Conservation (phyloP, 53 echinoderm and acorn worm species). For the Apostichopus leukothele region DNA sequence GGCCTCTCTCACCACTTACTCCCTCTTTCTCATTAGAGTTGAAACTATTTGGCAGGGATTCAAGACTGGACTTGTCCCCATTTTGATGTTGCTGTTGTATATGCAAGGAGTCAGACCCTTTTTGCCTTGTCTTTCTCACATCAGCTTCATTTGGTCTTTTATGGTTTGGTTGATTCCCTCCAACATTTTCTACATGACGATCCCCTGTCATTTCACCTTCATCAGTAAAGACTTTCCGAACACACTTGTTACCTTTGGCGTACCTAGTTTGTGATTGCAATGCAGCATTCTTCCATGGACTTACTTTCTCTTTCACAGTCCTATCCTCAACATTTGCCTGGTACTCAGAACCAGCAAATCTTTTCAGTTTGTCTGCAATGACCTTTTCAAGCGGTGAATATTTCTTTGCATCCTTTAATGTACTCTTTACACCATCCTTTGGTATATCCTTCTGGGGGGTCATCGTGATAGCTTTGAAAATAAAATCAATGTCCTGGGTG, state of each 20-base stretch:
- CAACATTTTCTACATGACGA: not conserved
- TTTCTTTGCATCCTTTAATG: not conserved
- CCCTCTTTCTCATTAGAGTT: not conserved
- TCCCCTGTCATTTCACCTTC: not conserved
- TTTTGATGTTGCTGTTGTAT: too few relatives aligned
- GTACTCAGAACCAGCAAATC: not conserved
- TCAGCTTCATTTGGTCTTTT: not conserved
- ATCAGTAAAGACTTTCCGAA: conserved; percentile 23
- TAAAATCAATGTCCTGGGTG: conserved; percentile 36
- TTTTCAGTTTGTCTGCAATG: conserved; percentile 15
- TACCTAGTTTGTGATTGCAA: not conserved
- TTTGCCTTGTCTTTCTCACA: not conserved
- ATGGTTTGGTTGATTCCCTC: not conserved
- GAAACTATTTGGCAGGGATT: not conserved
- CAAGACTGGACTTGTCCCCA: too few relatives aligned
- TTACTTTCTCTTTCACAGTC: not conserved
- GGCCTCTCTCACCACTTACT: not conserved
- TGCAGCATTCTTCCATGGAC: conserved; percentile 40
- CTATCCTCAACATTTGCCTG: not conserved
- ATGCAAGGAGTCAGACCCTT: not conserved
- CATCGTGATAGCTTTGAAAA: conserved; percentile 15
- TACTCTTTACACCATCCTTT: not conserved
- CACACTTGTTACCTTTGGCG: conserved; percentile 12
- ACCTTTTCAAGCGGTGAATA: conserved; percentile 27
- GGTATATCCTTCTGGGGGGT: conserved; percentile 20